Percentiles rank a stretch among this genome's conserved stretches.
phyloP scores from a whole-genome alignment of 2,113 vertebrate genomes.

The Eptesicus fuscus region DNA sequence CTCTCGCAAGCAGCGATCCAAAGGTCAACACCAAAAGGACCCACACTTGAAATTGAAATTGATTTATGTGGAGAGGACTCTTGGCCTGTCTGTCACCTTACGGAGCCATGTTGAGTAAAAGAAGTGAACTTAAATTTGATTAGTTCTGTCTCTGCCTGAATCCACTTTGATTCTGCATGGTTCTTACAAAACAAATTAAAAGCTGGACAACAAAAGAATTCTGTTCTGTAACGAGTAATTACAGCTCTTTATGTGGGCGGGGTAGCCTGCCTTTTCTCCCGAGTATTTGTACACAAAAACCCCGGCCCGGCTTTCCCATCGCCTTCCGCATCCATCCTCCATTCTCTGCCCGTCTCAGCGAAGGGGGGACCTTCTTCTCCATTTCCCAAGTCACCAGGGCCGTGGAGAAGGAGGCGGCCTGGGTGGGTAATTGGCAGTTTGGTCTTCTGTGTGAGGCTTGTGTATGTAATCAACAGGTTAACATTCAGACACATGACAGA shows the following conservation, averaged over 20 bases:
- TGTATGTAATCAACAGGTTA: background rate
- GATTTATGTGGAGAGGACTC: background rate
- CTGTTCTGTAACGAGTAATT: conserved; percentile 30
- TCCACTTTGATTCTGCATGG: conserved; percentile 10
- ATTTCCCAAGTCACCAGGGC: background rate
- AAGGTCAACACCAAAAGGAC: background rate
- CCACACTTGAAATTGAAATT: conserved; percentile 15
- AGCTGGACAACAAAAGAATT: conserved; percentile 58
- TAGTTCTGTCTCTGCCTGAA: conserved; percentile 39
- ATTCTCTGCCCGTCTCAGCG: background rate
- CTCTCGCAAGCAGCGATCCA: background rate
- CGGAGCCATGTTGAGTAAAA: background rate
- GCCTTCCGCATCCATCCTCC: background rate
- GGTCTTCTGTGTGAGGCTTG: background rate
- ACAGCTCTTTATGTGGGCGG: conserved; percentile 39
- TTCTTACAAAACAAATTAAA: conserved; percentile 64
- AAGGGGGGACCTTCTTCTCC: background rate
- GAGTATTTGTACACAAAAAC: conserved; percentile 42
- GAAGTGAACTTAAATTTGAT: conserved; percentile 33
- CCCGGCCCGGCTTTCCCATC: background rate
- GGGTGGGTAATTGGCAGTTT: background rate
- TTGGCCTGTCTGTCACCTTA: background rate
- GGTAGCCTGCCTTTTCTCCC: conserved; percentile 23
- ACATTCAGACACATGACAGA: too few species aligned
- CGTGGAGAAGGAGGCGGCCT: background rate